A percentile compares a stretch with the other conserved stretches of the same genome.
Evolutionary conservation across 2,113 vertebrate genomes (phyloP).

Genomic region (Semnornis frantzii): DNA sequence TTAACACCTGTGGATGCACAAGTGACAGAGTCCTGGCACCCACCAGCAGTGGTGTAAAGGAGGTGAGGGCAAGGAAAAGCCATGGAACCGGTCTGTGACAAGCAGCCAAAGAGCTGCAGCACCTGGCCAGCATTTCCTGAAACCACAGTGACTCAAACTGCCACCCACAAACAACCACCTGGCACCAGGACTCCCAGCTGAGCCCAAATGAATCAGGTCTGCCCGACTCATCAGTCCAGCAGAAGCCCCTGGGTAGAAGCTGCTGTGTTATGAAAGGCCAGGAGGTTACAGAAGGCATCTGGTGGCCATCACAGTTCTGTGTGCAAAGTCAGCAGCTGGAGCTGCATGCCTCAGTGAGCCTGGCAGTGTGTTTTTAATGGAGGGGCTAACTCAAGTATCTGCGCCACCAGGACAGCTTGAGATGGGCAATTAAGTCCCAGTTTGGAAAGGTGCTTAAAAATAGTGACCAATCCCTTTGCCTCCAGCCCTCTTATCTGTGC

Average conservation of each 20-base stretch:
- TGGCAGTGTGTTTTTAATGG: conserved; percentile 43
- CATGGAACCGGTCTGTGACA: not conserved
- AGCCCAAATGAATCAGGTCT: not conserved
- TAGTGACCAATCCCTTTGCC: conserved; percentile 35
- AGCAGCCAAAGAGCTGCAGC: not conserved
- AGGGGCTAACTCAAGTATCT: conserved; percentile 32
- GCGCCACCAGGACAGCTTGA: not conserved
- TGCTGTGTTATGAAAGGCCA: not conserved
- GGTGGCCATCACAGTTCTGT: not conserved
- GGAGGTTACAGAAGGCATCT: not conserved
- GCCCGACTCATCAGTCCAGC: too few relatives aligned
- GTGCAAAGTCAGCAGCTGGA: not conserved
- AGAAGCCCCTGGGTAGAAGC: not conserved
- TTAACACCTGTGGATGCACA: not conserved
- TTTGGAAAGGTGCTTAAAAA: conserved; percentile 62
- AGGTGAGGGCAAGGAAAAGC: not conserved
- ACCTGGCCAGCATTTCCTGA: not conserved
- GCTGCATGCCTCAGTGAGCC: not conserved
- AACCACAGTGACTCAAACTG: not conserved
- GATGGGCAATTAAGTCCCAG: conserved; percentile 25
- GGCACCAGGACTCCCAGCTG: not conserved
- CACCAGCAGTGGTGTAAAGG: not conserved
- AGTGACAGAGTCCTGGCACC: not conserved
- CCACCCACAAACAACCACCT: not conserved
- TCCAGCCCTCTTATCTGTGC: conserved; percentile 24